Conservation (phyloP, 2,888 invertebrate genomes). For the Acanthoscelides obtectus region DNA sequence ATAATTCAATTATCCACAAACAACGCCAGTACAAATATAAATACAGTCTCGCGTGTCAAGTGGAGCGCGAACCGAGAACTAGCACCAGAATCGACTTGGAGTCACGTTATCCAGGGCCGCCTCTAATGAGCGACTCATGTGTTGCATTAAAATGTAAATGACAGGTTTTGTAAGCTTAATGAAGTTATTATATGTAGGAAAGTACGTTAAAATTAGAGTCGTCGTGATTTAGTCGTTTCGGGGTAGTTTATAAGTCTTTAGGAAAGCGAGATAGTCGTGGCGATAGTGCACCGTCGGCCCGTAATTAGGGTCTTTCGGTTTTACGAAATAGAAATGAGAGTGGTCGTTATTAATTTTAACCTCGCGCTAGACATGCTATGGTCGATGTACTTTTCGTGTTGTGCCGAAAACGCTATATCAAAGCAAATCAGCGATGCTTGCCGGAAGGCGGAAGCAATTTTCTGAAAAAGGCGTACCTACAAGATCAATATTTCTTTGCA, state of each 20-base stretch:
- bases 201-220: background rate
- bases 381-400: background rate
- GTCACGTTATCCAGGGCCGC: background rate
- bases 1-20: constrained; percentile 30
- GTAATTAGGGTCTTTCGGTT: background rate
- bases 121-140: constrained; percentile 20
- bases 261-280: background rate
- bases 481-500: too few species aligned
- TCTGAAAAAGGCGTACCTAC: too few species aligned
- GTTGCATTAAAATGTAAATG: constrained; percentile 23
- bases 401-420: background rate
- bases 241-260: background rate
- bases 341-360: background rate
- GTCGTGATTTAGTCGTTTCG: background rate
- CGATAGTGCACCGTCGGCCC: background rate
- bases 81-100: background rate
- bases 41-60: constrained; percentile 15
- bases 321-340: background rate
- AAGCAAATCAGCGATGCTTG: background rate
- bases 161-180: constrained; percentile 19
- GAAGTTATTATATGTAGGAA: constrained; percentile 19
- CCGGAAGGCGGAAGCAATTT: too few species aligned
- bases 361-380: background rate
- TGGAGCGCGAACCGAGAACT: background rate
- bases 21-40: constrained; percentile 19